Percentiles rank a stretch among this genome's conserved stretches.
Evolutionary conservation across 2,888 invertebrate genomes (phyloP).

Genomic region (Cosmopolites sordidus): DNA sequence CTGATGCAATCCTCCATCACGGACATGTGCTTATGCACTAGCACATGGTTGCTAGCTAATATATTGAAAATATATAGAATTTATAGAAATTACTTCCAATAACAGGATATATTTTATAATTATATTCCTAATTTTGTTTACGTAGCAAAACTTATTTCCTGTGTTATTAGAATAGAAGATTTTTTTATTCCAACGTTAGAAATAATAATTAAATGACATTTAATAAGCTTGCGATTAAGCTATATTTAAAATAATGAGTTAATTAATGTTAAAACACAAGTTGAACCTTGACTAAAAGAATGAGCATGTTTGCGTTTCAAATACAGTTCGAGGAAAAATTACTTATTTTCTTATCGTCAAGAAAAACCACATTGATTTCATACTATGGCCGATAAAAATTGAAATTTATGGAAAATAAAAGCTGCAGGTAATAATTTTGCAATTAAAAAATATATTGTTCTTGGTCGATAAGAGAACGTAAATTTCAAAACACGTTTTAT

Average conservation of each 20-base stretch:
- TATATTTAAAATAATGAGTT: constrained; percentile 17
- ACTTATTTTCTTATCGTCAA: constrained; percentile 17
- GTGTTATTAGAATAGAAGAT: too few species aligned
- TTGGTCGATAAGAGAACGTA: constrained; percentile 23
- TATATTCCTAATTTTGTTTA: too few species aligned
- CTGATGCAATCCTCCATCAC: too few species aligned
- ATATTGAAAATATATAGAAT: too few species aligned
- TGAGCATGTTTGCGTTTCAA: constrained; percentile 1
- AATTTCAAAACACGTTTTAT: constrained; percentile 18
- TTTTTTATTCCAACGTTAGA: too few species aligned
- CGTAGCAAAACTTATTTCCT: too few species aligned
- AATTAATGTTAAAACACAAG: constrained; percentile 16
- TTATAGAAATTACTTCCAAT: too few species aligned
- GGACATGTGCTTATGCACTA: too few species aligned
- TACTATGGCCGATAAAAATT: constrained; percentile 18
- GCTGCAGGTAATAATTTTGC: constrained; percentile 21
- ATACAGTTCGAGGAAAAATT: constrained; percentile 4
- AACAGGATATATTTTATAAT: too few species aligned
- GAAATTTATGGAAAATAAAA: constrained; percentile 25
- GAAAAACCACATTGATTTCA: constrained; percentile 21
- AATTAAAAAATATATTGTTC: constrained; percentile 25
- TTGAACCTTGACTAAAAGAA: constrained; percentile 22
- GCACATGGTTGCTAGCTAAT: too few species aligned
- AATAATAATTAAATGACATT: constrained; percentile 17
- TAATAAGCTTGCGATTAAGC: constrained; percentile 12